Evolutionary conservation across 2,888 invertebrate genomes (phyloP), one percentile per base, ranked within the genome.

Genomic region (Agonopterix heracliana): DNA sequence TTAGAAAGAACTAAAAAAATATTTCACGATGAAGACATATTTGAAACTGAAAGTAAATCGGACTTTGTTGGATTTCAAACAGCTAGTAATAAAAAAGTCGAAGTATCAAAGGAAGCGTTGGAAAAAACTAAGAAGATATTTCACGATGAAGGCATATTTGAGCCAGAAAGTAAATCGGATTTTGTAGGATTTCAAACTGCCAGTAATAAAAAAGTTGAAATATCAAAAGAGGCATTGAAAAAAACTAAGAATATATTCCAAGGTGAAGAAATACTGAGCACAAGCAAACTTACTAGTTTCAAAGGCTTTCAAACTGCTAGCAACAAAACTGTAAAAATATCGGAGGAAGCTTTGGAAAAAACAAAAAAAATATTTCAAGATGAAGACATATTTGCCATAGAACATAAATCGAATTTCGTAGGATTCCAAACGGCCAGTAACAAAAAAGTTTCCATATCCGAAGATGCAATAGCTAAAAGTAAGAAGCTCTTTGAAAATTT

Each of bases 231-330:
- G 50, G 61, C 72, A 10, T 54, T 81, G 13, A 49, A 64, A 34
- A 73, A 71, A 61, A 75, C 72, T 11, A 70, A 59, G 49, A 56
- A 57, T 34, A 50, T 78, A 34, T 77, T 78, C 54, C 54, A 63
- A 11, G 53, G 59, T 17, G 10, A 51, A 35, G 44, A 10, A 13
- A 41, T 13, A 34, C 10, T 48, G 41, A 49, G n/a, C 36, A 34
- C 36, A 38, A 48, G 7, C 2, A 26, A 3, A 1, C 2, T 38
- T 17, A 41, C 7, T 67, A 64, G 55, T 56, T 59, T 46, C 41
- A 52, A 3, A 51, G 63, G 68, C 5, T 74, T 74, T 54, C 54
- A 63, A 54, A 74, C 71, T 3, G 75, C 72, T n/a, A 63, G 59
- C 45, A 71, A 70, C 10, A 72, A 69, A 45, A 10, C 10, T 34